Conservation (phyloP, 2,797 vertebrate genomes). For the Borostomias antarcticus region DNA sequence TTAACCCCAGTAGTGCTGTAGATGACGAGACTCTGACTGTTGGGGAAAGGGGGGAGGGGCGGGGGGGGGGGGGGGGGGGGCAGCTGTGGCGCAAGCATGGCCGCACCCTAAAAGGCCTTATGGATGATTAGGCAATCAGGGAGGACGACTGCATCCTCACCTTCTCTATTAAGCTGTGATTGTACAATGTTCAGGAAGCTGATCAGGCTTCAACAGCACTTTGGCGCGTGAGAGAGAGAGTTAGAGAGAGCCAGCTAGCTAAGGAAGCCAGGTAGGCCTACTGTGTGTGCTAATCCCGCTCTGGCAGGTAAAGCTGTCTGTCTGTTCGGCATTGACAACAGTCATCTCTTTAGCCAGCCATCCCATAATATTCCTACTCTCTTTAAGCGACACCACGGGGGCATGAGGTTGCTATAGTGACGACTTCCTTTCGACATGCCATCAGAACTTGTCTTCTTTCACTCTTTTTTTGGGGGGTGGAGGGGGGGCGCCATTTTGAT, state of each 20-base stretch:
- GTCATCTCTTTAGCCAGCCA: background rate
- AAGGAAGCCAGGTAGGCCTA: constrained; percentile 57
- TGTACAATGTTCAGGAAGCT: constrained; percentile 76
- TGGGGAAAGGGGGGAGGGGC: constrained; percentile 27
- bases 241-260: background rate
- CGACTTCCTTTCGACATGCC: constrained; percentile 68
- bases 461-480: constrained; percentile 23
- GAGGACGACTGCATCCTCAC: constrained; percentile 44
- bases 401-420: constrained; percentile 73
- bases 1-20: constrained; percentile 45
- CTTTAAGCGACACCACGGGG: constrained; percentile 61
- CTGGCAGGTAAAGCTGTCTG: constrained; percentile 13
- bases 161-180: constrained; percentile 77
- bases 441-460: constrained; percentile 68
- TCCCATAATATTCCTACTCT: constrained; percentile 49
- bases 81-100: constrained; percentile 52
- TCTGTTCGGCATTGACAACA: constrained; percentile 42
- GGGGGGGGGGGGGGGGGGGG: too few relatives aligned
- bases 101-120: constrained; percentile 69
- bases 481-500: constrained; percentile 65
- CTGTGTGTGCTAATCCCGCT: constrained; percentile 31
- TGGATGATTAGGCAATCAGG: constrained; percentile 73
- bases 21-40: constrained; percentile 58
- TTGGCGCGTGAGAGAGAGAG: constrained; percentile 71
- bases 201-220: constrained; percentile 75